phyloP scores from a whole-genome alignment of 2,888 invertebrate genomes.

The Campoletis raptor region DNA sequence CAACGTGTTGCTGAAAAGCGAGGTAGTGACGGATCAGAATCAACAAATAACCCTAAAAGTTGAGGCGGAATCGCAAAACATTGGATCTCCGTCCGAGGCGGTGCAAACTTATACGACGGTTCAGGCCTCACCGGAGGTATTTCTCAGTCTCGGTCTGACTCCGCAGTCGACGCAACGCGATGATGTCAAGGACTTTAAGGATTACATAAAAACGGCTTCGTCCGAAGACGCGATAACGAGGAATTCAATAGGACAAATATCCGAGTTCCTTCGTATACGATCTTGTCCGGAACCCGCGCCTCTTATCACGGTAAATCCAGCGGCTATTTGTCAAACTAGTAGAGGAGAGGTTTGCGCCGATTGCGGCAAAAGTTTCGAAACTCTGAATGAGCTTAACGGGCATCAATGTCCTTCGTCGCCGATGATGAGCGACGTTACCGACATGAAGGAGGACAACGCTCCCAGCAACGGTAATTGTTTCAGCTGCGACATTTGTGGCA shows the following conservation, averaged over 20 bases:
- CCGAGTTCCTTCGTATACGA: conserved; percentile 82
- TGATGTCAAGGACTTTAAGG: conserved; percentile 81
- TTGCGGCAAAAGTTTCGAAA: conserved; percentile 82
- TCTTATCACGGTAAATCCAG: conserved; percentile 82
- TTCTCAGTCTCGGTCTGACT: conserved; percentile 81
- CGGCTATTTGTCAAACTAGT: conserved; percentile 79
- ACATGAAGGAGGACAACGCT: conserved; percentile 69
- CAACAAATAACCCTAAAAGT: conserved; percentile 80
- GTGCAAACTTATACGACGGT: conserved; percentile 81
- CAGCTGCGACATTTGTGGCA: conserved; percentile 87
- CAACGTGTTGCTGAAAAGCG: conserved; percentile 78
- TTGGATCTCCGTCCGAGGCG: conserved; percentile 76
- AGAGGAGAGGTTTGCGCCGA: conserved; percentile 78
- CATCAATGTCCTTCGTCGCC: conserved; percentile 75
- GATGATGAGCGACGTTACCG: conserved; percentile 77
- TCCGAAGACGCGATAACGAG: conserved; percentile 80
- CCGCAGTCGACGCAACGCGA: conserved; percentile 75
- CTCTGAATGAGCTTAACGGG: conserved; percentile 78
- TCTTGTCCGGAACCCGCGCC: conserved; percentile 79
- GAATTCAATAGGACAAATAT: conserved; percentile 82
- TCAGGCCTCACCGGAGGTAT: conserved; percentile 81
- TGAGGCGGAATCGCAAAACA: conserved; percentile 78
- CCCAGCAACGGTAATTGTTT: conserved; percentile 77
- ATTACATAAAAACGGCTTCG: conserved; percentile 76
- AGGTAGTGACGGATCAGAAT: conserved; percentile 75